Evolutionary conservation across 2,888 invertebrate genomes (phyloP), one percentile per base, ranked within the genome.

Genomic region (Rosalia funebris): DNA sequence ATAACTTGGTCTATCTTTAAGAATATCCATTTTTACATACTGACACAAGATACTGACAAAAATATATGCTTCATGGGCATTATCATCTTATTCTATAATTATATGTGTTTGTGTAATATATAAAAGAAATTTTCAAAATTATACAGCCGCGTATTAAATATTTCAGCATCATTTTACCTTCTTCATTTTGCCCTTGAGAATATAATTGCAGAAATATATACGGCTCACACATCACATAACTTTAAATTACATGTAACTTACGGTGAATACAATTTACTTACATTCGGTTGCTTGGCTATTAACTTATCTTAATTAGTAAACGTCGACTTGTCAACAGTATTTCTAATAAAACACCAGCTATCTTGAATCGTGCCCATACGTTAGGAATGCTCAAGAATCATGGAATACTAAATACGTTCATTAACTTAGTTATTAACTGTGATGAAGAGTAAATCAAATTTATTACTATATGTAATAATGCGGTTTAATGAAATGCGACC

Each of bases 241-340:
- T 3, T 7, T 25, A 25, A 3, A 25, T 25, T 25, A 7, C 25
- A 25, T 3, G 25, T 25, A 25, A 25, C 25, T 7, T 16, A 1
- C 14, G 41, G 7, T 17, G 17, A 42, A 45, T 45, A 31, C 11
- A 34, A 53, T 31, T 32, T 50, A 50, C 50, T 48, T 19, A 34
- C 20, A 42, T 32, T 31, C 42, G 20, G n/a, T 17, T 32, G 32
- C 25, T 5, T 50, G 31, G 17, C 25, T 50, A 44, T 55, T 45
- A 60, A 55, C 48, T 55, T 55, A 62, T 58, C 58, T 58, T 62
- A 62, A 62, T 62, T 58, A 58, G 54, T 20, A 54, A 50, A 57
- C 50, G 52, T 60, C 53, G 9, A 45, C 54, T 58, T 58, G 57
- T 62, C 62, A 54, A 50, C 58, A 55, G 42, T 31, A 55, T 54